Conservation (phyloP, 2,888 invertebrate genomes). For the Lasiommata megera region DNA sequence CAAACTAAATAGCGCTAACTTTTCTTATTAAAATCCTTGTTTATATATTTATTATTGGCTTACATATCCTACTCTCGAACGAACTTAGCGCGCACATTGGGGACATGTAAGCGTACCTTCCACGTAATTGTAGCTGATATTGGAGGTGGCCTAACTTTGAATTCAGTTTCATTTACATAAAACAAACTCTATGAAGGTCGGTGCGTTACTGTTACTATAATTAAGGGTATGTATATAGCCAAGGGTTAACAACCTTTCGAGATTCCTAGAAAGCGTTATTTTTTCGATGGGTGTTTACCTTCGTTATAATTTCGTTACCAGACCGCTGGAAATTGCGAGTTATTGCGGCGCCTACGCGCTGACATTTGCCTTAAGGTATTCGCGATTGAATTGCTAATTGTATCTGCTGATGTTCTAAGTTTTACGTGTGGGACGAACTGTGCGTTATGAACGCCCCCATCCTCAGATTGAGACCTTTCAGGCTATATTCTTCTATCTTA, state of each 20-base stretch:
- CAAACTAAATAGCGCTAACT: no score
- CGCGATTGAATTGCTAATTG: constrained; percentile 36
- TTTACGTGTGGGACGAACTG: constrained; percentile 39
- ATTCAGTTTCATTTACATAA: no score
- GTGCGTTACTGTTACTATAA: no score
- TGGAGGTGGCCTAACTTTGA: no score
- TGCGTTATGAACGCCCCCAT: constrained; percentile 16
- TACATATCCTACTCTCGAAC: no score
- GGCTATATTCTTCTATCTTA: neutral
- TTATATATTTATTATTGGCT: no score
- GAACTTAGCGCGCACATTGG: no score
- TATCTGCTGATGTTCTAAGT: constrained; percentile 39
- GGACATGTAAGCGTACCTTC: no score
- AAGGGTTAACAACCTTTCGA: neutral
- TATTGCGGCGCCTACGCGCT: constrained; percentile 36
- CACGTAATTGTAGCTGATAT: no score
- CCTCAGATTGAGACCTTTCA: neutral
- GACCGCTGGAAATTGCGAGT: constrained; percentile 1
- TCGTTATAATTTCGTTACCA: constrained; percentile 1
- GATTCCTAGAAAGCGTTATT: neutral
- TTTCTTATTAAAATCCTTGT: no score
- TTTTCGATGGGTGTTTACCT: neutral
- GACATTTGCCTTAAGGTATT: constrained; percentile 38
- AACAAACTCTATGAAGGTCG: no score
- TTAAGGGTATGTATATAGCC: no score